Percentiles rank a stretch among this genome's conserved stretches.
These are phyloP conservation scores for Caprella mutica DNA, from an alignment of 2,888 invertebrate genomes.

Conservation along the genomic window DNA sequence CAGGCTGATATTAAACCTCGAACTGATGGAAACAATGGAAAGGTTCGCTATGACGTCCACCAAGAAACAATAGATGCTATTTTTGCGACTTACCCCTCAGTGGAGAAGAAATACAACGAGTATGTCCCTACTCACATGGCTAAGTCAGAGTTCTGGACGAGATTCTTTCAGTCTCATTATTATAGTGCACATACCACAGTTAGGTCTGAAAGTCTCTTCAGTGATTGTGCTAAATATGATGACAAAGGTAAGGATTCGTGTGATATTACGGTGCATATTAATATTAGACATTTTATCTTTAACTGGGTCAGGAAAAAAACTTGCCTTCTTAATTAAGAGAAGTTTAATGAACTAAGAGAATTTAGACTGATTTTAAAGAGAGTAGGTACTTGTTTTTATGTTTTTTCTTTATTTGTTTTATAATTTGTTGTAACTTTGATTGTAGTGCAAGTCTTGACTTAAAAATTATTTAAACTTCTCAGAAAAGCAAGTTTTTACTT, in stretches of 20 bases:
- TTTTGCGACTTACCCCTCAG: conserved; percentile 98
- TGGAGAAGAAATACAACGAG: conserved; percentile 89
- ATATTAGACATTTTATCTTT: too few species aligned
- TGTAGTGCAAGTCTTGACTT: too few species aligned
- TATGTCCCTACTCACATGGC: conserved; percentile 82
- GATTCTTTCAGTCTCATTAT: conserved; percentile 99
- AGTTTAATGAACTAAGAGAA: too few species aligned
- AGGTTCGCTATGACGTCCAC: conserved; percentile 86
- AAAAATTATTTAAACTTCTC: too few species aligned
- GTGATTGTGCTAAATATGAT: conserved; percentile 93
- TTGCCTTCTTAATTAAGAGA: too few species aligned
- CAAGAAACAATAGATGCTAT: conserved; percentile 94
- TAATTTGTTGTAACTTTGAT: too few species aligned
- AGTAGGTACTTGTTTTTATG: too few species aligned
- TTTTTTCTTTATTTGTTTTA: too few species aligned
- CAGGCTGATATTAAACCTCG: conserved; percentile 92
- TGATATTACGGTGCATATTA: background rate
- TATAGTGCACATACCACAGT: conserved; percentile 68
- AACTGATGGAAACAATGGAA: conserved; percentile 88
- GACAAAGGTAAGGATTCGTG: conserved; percentile 51
- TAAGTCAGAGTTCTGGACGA: conserved; percentile 97
- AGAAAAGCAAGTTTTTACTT: too few species aligned
- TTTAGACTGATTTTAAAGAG: too few species aligned
- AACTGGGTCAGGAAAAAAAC: too few species aligned
- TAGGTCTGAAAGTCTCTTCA: conserved; percentile 80